Evolutionary conservation across 2,888 invertebrate genomes (phyloP), one percentile per base, ranked within the genome.

Genomic region (Heterodera filipjevi): DNA sequence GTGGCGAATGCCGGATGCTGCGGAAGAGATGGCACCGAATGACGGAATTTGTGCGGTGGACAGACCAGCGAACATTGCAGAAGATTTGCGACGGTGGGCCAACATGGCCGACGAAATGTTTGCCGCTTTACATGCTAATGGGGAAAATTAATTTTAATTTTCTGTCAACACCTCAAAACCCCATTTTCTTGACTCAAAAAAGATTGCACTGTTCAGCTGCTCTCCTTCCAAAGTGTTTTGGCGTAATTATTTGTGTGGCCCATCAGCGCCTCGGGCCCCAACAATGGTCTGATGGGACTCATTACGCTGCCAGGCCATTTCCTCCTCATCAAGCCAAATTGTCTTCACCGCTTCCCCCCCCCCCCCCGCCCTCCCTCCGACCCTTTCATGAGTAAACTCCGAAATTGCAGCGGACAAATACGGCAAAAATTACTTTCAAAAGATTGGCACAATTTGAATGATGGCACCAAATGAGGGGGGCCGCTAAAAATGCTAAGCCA

Each of bases 41-140:
- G 80, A 16, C 80, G 79, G n/a, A 78, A 77, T 73, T 78, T 81
- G 64, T 44, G 77, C 73, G 35, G 80, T 66, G 53, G 74, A 44
- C 27, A 35, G 35, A 16, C 74, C 73, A n/a, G 35, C 71, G 27
- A 39, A 66, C 44, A 75, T 32, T 75, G 35, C 75, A 35, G 86
- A 84, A 46, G 85, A 84, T 75, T 86, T 86, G 59, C 86, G 83
- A 46, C 86, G 83, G 70, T 87, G 84, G 66, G 87, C 85, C 82
- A 87, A 84, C 88, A 88, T 87, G 79, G 87, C 85, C 76, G 87
- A 79, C 22, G 79, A 79, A 39, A 79, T 79, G 27, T 64, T 79
- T 8, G 79, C 79, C 22, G 79, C 79, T 32, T 79, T 79, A 44
- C 79, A 79, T 46, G 79, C 79, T 79, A 46, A 79, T 53, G 10